These are phyloP conservation scores for Osedax fenrisi DNA, from an alignment of 2,888 invertebrate species.

Conservation along the genomic window DNA sequence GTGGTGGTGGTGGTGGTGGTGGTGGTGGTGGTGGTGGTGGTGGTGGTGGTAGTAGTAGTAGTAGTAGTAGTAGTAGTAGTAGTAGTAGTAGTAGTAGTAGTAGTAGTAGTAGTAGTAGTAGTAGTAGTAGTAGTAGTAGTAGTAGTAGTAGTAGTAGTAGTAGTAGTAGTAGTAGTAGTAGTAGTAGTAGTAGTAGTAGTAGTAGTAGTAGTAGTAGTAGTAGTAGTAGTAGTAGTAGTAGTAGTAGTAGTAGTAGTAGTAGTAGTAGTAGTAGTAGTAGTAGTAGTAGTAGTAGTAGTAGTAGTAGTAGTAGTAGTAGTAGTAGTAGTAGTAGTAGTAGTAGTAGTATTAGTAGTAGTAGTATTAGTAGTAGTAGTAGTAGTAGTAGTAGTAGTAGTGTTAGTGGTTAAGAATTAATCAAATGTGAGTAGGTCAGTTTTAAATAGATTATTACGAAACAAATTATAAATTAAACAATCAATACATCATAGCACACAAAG, in stretches of 20 bases:
- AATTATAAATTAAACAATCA: too few relatives aligned
- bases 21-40: neutral
- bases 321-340: slow-evolving; percentile 18
- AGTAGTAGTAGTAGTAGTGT: too few relatives aligned
- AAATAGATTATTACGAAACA: too few relatives aligned
- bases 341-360: slow-evolving; percentile 22
- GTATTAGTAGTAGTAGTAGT: too few relatives aligned
- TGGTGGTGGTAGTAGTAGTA: neutral
- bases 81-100: slow-evolving; percentile 4
- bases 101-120: slow-evolving; percentile 21
- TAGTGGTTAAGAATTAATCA: neutral
- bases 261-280: slow-evolving; percentile 4
- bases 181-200: neutral
- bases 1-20: neutral
- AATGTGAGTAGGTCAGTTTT: neutral
- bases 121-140: slow-evolving; percentile 18
- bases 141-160: slow-evolving; percentile 15
- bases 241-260: slow-evolving; percentile 3
- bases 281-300: slow-evolving; percentile 5
- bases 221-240: neutral
- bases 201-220: neutral
- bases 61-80: neutral
- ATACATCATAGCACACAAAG: too few relatives aligned
- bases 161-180: slow-evolving; percentile 24
- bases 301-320: slow-evolving; percentile 5